Conservation (phyloP, 1,140 invertebrate species). For the Zaprionus lachaisei region DNA sequence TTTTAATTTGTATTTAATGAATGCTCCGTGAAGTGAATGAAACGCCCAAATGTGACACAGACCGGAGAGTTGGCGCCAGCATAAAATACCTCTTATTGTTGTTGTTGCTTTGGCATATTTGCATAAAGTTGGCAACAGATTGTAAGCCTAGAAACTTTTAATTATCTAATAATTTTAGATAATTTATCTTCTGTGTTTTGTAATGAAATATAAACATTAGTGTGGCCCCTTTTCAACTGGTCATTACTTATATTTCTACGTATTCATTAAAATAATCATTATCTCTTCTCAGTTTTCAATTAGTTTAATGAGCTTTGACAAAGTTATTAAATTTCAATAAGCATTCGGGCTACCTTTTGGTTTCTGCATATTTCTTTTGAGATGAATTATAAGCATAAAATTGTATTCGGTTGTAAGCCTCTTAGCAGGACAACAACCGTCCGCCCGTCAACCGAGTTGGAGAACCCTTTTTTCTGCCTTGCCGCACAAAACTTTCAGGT, state of each 20-base stretch:
- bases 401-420: conserved; percentile 39
- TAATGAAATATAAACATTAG: not conserved
- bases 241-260: not conserved
- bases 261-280: not conserved
- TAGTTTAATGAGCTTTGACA: conserved; percentile 31
- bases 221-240: no score
- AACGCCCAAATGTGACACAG: conserved; percentile 9
- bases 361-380: conserved; percentile 11
- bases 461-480: conserved; percentile 36
- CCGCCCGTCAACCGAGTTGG: not conserved
- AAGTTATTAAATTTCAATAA: conserved; percentile 39
- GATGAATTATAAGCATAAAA: conserved; percentile 22
- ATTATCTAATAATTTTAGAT: not conserved
- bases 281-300: conserved; percentile 6
- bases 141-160: not conserved
- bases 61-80: conserved; percentile 43
- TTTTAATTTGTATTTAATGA: conserved; percentile 46
- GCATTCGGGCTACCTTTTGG: not conserved
- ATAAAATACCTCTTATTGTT: conserved; percentile 38
- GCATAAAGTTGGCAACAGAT: conserved; percentile 10
- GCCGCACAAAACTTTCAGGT: conserved; percentile 46
- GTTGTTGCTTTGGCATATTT: conserved; percentile 16
- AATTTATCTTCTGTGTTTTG: not conserved
- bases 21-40: conserved; percentile 20
- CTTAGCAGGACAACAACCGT: conserved; percentile 14